Evolutionary conservation across 2,113 vertebrate species (phyloP), one percentile per base, ranked within the genome.

Genomic region (Theristicus caerulescens): DNA sequence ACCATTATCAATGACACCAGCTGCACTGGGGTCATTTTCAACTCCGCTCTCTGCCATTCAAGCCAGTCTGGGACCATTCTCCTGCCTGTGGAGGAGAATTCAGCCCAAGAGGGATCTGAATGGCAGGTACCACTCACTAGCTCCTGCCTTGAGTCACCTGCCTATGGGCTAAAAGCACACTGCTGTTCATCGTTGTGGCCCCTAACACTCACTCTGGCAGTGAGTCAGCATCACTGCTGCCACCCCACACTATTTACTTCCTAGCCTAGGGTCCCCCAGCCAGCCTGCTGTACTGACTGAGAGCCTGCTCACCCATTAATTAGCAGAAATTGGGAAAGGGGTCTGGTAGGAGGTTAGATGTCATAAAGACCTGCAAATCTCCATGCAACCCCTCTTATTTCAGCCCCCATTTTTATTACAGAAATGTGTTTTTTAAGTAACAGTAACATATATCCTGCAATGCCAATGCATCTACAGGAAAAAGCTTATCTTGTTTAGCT

Each of bases 161-260:
- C 21, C 38, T 9, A 13, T 21, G 29, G 49, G 10, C 32, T 42
- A 59, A 65, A 82, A 86, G 25, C 11, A 52, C 36, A 31, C 4
- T 32, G 36, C 6, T 46, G 29, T 34, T 86, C 29, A 59, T 34
- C 3, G 0, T 2, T 79, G 32, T 36, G 40, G 9, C 18, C 46
- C 12, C 9, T 61, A 55, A 31, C 16, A 36, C 8, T 67, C 36
- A 27, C 5, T 54, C 11, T 65, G 42, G 20, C 36, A 76, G 11
- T 10, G 42, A 65, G 25, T 26, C n/a, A 40, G 22, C 16, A 16
- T 52, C 64, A 27, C 13, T 77, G 20, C 25, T 77, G 58, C 27
- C 15, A 34, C 18, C 4, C 13, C 31, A 32, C 15, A 3, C 0
- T 19, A 10, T 15, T 59, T 6, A 1, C 7, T 24, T 51, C 17